Evolutionary conservation across 1,140 invertebrate species (phyloP).

Genomic region (Drosophila suzukii): DNA sequence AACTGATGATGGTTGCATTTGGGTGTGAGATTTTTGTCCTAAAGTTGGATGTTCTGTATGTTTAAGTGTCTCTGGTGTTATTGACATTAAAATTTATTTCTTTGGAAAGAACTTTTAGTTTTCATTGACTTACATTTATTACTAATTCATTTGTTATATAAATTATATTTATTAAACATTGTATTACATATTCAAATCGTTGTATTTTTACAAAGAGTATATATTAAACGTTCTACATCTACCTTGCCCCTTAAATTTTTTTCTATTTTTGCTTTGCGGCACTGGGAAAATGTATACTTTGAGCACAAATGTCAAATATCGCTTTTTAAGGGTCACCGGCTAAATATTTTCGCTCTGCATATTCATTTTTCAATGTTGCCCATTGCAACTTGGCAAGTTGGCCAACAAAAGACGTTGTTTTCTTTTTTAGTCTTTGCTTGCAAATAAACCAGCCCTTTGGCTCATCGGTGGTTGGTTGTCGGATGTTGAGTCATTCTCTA

Average conservation of each 20-base stretch:
- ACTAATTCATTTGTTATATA: no score
- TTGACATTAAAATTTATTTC: background rate
- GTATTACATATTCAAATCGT: background rate
- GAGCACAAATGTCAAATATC: constrained; percentile 82
- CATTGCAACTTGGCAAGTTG: constrained; percentile 29
- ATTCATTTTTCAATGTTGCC: constrained; percentile 60
- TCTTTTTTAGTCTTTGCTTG: constrained; percentile 16
- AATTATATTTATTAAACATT: background rate
- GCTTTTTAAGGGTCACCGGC: constrained; percentile 77
- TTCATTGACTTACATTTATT: no score
- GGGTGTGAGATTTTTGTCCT: background rate
- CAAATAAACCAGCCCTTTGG: constrained; percentile 45
- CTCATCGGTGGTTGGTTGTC: constrained; percentile 24
- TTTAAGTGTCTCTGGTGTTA: no score
- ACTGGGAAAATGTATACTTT: constrained; percentile 68
- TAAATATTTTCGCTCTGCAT: constrained; percentile 61
- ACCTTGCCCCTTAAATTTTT: constrained; percentile 8
- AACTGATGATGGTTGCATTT: background rate
- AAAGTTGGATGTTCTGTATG: background rate
- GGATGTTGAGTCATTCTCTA: constrained; percentile 54
- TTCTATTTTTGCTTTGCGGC: constrained; percentile 3
- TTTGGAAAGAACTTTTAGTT: background rate
- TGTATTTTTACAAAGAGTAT: background rate
- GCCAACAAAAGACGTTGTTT: constrained; percentile 29
- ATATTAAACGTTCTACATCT: constrained; percentile 9